Percentiles rank a stretch among this genome's conserved stretches.
phyloP scores from a whole-genome alignment of 2,797 vertebrate species.

The Microctenopoma lineatum region DNA sequence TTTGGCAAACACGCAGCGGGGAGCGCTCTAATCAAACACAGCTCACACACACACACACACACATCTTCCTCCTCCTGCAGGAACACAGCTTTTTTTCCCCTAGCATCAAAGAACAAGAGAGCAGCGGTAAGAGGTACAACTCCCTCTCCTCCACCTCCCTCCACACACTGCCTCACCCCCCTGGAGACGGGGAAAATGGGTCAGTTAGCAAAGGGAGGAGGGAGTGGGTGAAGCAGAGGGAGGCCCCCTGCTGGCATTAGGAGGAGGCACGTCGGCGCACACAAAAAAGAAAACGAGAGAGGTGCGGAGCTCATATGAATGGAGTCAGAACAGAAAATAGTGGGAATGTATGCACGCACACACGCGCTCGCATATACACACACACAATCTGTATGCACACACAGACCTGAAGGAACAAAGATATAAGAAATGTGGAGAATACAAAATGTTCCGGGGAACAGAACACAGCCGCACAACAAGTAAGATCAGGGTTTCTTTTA shows the following conservation, averaged over 20 bases:
- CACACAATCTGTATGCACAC: no score
- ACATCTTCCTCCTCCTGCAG: slow-evolving; percentile 17
- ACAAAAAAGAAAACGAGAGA: not conserved
- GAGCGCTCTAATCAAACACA: slow-evolving; percentile 20
- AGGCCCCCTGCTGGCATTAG: slow-evolving; percentile 55
- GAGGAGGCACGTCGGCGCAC: slow-evolving; percentile 5
- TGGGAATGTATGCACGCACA: not conserved
- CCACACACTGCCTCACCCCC: slow-evolving; percentile 23
- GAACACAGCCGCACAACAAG: no score
- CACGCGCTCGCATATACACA: no score
- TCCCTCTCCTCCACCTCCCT: slow-evolving; percentile 44
- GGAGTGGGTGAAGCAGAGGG: not conserved
- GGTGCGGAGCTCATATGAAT: not conserved
- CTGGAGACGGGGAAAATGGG: slow-evolving; percentile 74
- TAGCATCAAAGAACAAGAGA: slow-evolving; percentile 57
- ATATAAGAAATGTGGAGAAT: not conserved
- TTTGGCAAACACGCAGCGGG: slow-evolving; percentile 35
- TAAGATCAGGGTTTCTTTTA: no score
- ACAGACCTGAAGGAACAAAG: not conserved
- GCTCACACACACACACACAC: slow-evolving; percentile 6
- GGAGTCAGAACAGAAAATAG: not conserved
- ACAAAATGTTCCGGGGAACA: not conserved
- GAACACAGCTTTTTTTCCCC: not conserved
- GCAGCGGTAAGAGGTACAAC: slow-evolving; percentile 36
- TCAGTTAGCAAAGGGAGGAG: slow-evolving; percentile 65